Conservation (phyloP, 2,888 invertebrate species). For the Congeria kusceri region DNA sequence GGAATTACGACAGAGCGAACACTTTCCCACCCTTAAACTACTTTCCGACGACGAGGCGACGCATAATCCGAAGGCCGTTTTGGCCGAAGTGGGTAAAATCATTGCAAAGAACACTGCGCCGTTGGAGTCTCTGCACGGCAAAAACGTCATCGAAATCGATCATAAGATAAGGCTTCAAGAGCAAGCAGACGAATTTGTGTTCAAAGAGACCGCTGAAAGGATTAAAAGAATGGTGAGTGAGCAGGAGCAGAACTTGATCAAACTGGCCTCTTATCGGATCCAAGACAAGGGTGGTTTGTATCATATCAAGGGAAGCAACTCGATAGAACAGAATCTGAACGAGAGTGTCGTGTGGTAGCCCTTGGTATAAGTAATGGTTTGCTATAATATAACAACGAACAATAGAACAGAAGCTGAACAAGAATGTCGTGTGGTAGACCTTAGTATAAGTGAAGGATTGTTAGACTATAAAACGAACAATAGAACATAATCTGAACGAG, state of each 20-base stretch:
- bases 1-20: constrained; percentile 72
- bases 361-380: constrained; percentile 53
- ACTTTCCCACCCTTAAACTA: constrained; percentile 68
- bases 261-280: constrained; percentile 75
- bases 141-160: constrained; percentile 81
- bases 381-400: constrained; percentile 77
- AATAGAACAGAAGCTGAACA: constrained; percentile 73
- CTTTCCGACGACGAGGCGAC: constrained; percentile 69
- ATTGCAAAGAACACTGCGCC: constrained; percentile 78
- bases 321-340: constrained; percentile 72
- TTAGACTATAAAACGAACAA: constrained; percentile 77
- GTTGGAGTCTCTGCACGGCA: constrained; percentile 77
- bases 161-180: constrained; percentile 76
- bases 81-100: constrained; percentile 79
- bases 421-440: constrained; percentile 70
- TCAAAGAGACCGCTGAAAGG: constrained; percentile 69
- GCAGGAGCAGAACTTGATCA: constrained; percentile 77
- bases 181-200: constrained; percentile 76
- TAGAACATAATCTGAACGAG: constrained; percentile 75
- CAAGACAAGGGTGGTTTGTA: constrained; percentile 78
- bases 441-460: constrained; percentile 53
- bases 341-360: constrained; percentile 73
- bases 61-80: constrained; percentile 63
- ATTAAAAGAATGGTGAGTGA: constrained; percentile 77
- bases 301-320: constrained; percentile 77